Percentiles rank a stretch among this genome's conserved stretches.
These are phyloP conservation scores for Torymus tubicola DNA, from an alignment of 2,888 invertebrate genomes.

Conservation along the genomic window DNA sequence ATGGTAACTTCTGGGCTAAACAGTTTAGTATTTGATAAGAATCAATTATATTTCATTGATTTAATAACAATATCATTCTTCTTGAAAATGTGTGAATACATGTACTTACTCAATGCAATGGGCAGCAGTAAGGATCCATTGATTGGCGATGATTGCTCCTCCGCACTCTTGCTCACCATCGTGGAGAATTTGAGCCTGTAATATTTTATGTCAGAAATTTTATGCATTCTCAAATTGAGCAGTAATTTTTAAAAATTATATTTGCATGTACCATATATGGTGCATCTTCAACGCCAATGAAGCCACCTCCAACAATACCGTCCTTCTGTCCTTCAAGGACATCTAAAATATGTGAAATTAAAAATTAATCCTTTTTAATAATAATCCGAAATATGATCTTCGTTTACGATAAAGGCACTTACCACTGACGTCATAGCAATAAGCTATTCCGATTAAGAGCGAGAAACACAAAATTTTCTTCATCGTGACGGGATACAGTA, in stretches of 20 bases:
- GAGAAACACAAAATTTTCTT: background rate
- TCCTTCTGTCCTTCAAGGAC: background rate
- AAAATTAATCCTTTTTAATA: no score
- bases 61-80: no score
- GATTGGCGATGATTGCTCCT: background rate
- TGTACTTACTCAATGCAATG: constrained; percentile 31
- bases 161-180: constrained; percentile 4
- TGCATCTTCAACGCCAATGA: background rate
- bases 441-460: background rate
- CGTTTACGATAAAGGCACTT: background rate
- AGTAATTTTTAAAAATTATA: background rate
- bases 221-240: no score
- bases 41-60: no score
- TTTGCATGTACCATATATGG: constrained; percentile 22
- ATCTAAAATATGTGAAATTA: no score
- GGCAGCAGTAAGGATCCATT: constrained; percentile 28
- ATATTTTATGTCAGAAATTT: no score
- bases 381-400: no score
- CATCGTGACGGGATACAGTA: background rate
- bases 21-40: no score
- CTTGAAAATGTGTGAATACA: background rate
- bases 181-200: constrained; percentile 18
- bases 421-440: background rate
- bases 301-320: constrained; percentile 12
- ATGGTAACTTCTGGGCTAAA: no score